A percentile compares a stretch with the other conserved stretches of the same genome.
Conservation (phyloP, 2,888 invertebrate species). For the Eupithecia inturbata region DNA sequence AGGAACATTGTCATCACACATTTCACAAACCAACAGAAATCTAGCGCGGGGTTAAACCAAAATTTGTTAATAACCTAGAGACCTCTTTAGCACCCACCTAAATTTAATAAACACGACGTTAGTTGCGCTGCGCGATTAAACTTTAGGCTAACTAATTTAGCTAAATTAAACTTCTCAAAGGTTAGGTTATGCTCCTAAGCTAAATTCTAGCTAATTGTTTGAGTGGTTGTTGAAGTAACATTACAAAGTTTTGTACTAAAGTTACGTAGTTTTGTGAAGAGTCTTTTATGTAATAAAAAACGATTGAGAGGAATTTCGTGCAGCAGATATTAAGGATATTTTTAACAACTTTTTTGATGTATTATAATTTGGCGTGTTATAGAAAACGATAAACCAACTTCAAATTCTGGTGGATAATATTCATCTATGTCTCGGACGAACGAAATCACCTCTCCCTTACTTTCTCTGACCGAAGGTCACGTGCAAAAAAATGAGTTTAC, state of each 20-base stretch:
- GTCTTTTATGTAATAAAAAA: background rate
- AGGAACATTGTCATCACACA: background rate
- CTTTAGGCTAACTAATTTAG: conserved; percentile 30
- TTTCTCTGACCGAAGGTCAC: no score
- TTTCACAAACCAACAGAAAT: background rate
- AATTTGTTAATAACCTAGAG: background rate
- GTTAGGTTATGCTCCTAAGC: conserved; percentile 21
- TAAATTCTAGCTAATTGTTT: conserved; percentile 14
- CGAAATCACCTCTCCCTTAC: no score
- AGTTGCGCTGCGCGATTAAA: conserved; percentile 8
- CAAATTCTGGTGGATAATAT: no score
- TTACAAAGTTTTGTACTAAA: conserved; percentile 2
- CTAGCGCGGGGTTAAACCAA: background rate
- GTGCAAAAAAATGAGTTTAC: no score
- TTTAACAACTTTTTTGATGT: no score
- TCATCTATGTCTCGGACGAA: no score
- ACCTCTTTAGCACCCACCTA: background rate
- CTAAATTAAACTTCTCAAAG: conserved; percentile 23
- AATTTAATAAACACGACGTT: background rate
- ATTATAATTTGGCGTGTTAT: no score
- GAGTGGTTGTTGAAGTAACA: conserved; percentile 16
- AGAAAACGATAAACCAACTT: no score
- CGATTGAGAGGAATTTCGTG: background rate
- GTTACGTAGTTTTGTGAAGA: background rate
- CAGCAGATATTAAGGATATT: background rate